phyloP scores from a whole-genome alignment of 1,140 invertebrate genomes.

The Tribolium madens region DNA sequence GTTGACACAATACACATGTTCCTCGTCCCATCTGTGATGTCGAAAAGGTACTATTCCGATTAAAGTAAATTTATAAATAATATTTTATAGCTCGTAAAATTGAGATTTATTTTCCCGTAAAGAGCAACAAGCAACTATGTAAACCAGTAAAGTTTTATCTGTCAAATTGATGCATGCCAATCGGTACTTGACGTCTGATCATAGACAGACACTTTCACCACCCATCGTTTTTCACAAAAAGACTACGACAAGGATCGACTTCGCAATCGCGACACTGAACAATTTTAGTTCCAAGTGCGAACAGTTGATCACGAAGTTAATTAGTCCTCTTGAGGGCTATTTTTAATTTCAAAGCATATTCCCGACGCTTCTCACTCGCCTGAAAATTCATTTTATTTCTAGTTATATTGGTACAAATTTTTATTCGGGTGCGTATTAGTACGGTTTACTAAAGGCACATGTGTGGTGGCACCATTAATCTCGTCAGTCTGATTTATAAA shows the following conservation, averaged over 20 bases:
- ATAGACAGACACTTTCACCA: slow-evolving; percentile 41
- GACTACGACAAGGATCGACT: too few species aligned
- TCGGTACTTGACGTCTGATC: slow-evolving; percentile 45
- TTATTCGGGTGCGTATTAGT: slow-evolving; percentile 16
- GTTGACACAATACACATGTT: slow-evolving; percentile 32
- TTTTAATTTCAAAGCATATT: slow-evolving; percentile 34
- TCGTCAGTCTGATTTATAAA: not conserved
- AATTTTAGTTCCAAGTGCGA: slow-evolving; percentile 19
- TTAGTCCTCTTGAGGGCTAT: not conserved
- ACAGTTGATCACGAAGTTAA: slow-evolving; percentile 24
- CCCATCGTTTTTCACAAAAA: slow-evolving; percentile 18
- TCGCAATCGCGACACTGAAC: not conserved
- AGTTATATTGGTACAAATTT: slow-evolving; percentile 36
- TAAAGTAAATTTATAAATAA: slow-evolving; percentile 53
- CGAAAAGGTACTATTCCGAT: slow-evolving; percentile 37
- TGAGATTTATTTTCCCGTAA: slow-evolving; percentile 52
- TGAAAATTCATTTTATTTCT: slow-evolving; percentile 35
- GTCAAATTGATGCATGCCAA: slow-evolving; percentile 55
- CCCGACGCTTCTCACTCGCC: slow-evolving; percentile 20
- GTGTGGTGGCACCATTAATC: not conserved
- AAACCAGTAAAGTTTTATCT: slow-evolving; percentile 56
- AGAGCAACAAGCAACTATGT: slow-evolving; percentile 53
- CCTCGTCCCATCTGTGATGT: slow-evolving; percentile 28
- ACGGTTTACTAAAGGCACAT: slow-evolving; percentile 29
- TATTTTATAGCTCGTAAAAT: slow-evolving; percentile 55